phyloP scores from a whole-genome alignment of 92 coral and sea anemone species.

The Nematostella vectensis region DNA sequence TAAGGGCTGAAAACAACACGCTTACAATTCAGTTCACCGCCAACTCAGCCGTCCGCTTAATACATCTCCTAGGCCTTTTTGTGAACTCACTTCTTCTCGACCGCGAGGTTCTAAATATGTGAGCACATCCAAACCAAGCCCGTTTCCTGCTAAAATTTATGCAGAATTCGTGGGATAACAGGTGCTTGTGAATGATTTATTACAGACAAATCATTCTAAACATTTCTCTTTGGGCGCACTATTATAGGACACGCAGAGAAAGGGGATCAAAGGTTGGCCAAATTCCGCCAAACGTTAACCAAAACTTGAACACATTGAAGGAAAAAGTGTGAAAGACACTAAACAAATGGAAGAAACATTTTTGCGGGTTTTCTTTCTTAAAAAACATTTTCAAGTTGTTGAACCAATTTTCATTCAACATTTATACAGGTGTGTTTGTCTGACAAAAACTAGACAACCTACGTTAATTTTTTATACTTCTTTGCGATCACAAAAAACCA shows the following conservation, averaged over 20 bases:
- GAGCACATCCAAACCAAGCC: background rate
- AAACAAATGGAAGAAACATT: no score
- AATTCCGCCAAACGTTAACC: constrained; percentile 41
- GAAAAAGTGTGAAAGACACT: no score
- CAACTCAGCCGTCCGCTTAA: background rate
- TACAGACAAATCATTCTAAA: constrained; percentile 76
- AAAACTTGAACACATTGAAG: background rate
- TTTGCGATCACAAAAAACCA: constrained; percentile 86
- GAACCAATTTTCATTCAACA: constrained; percentile 76
- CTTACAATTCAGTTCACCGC: constrained; percentile 3
- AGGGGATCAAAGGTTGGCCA: constrained; percentile 66
- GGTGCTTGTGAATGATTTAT: constrained; percentile 90
- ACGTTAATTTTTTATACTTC: constrained; percentile 99
- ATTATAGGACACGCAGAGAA: constrained; percentile 71
- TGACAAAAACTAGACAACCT: constrained; percentile 91
- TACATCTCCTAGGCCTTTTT: background rate
- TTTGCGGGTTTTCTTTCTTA: no score
- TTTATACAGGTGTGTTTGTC: constrained; percentile 86
- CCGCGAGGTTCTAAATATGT: background rate
- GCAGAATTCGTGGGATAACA: constrained; percentile 54
- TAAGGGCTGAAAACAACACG: constrained; percentile 53
- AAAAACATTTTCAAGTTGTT: constrained; percentile 13
- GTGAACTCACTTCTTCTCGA: background rate
- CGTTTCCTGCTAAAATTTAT: constrained; percentile 48
- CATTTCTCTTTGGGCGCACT: constrained; percentile 69